Percentiles rank a stretch among this genome's conserved stretches.
These are phyloP conservation scores for Terrapene triunguis DNA, from an alignment of 2,113 vertebrate species.

Conservation along the genomic window DNA sequence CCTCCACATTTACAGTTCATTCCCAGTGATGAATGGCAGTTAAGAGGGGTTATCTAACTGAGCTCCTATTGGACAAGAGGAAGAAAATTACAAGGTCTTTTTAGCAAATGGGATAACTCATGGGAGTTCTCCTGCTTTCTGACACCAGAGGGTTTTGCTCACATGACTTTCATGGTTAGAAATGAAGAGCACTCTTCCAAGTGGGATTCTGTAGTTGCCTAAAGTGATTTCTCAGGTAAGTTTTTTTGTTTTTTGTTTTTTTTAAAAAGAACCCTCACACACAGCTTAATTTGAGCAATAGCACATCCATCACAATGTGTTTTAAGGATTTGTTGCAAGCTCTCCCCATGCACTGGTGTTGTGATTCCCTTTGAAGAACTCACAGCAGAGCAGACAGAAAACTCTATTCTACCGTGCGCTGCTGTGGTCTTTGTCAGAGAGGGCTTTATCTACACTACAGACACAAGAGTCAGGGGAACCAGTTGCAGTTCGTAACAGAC, in stretches of 20 bases:
- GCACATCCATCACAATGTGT: not conserved
- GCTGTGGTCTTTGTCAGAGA: not conserved
- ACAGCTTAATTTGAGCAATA: not conserved
- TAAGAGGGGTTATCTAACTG: not conserved
- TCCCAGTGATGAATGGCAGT: not conserved
- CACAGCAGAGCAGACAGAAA: not conserved
- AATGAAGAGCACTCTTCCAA: not conserved
- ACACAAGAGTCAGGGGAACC: not conserved
- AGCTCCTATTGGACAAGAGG: not conserved
- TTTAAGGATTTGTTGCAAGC: not conserved
- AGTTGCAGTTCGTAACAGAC: not conserved
- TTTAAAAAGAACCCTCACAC: not conserved
- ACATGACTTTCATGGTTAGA: not conserved
- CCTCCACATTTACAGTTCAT: accelerated
- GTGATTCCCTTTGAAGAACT: not conserved
- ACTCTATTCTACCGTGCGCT: not conserved
- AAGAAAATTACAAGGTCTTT: not conserved
- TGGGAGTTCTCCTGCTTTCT: not conserved
- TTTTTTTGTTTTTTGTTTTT: too few species aligned
- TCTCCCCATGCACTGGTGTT: not conserved
- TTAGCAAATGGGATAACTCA: not conserved
- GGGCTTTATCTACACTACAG: not conserved
- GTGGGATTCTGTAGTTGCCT: not conserved
- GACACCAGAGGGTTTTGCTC: not conserved
- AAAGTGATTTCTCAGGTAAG: not conserved